These are phyloP conservation scores for Zygaena filipendulae DNA, from an alignment of 2,888 invertebrate species.

Conservation along the genomic window DNA sequence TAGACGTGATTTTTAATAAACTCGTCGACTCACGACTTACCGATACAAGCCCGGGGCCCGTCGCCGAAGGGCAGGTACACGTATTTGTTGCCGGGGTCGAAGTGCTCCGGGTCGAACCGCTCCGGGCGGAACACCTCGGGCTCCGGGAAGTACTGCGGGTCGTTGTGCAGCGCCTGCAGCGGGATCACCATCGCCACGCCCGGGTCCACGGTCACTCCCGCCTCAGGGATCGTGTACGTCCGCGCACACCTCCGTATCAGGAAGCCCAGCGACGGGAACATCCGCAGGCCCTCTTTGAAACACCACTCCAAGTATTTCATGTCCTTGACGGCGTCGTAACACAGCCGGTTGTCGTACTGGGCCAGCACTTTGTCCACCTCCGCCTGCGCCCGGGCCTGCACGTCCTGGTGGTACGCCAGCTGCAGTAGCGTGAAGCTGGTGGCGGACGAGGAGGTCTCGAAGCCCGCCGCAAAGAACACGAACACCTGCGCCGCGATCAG, in stretches of 20 bases:
- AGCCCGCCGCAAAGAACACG: constrained; percentile 52
- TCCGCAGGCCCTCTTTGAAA: constrained; percentile 38
- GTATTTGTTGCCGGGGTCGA: constrained; percentile 23
- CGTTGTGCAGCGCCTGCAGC: constrained; percentile 32
- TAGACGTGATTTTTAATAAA: constrained; percentile 2
- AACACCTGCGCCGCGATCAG: constrained; percentile 37
- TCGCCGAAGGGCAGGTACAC: constrained; percentile 43
- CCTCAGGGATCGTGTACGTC: constrained; percentile 31
- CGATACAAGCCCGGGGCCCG: constrained; percentile 43
- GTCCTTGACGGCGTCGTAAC: constrained; percentile 39
- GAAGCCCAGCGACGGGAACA: constrained; percentile 39
- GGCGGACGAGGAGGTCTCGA: constrained; percentile 55
- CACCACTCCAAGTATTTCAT: constrained; percentile 42
- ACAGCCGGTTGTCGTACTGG: constrained; percentile 25
- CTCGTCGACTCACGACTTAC: too few relatives aligned
- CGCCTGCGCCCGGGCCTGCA: constrained; percentile 30
- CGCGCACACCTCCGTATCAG: constrained; percentile 28
- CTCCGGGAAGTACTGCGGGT: constrained; percentile 32
- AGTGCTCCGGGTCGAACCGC: constrained; percentile 29
- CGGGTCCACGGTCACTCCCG: constrained; percentile 28
- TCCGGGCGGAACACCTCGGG: constrained; percentile 36
- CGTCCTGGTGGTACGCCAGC: constrained; percentile 33
- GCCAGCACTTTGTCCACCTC: constrained; percentile 33
- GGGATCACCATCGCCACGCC: constrained; percentile 29
- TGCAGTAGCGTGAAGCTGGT: constrained; percentile 42